Evolutionary conservation across 2,797 vertebrate species (phyloP), one percentile per base, ranked within the genome.

Genomic region (Ara ararauna): DNA sequence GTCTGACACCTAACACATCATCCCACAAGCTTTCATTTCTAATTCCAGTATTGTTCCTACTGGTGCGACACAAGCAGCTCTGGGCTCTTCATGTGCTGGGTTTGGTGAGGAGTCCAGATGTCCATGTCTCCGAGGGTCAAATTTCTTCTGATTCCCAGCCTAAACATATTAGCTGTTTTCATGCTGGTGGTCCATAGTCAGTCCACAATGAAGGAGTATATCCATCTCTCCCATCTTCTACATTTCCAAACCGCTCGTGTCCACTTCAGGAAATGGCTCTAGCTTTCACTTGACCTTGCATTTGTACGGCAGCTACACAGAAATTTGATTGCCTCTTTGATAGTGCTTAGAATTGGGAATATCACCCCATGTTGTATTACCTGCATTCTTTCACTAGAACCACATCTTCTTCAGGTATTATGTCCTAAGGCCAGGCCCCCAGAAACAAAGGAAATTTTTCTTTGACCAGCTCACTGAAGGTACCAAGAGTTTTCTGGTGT

Each of bases 1-100:
- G 92, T 60, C 64, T 4, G 6, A 93, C 90, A 95, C 73, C 86
- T 74, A 91, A 40, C 60, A 78, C 66, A 78, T 81, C 92, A 94
- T 93, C 76, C 86, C 60, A 48, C 71, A 87, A 60, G 62, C 47
- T 94, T 90, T 94, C 27, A 0, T 95, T 95, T 82, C 90, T 90
- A 51, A 6, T 79, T 64, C 66, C 27, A 47, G 42, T 38, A 30
- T 22, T 4, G 11, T 82, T 66, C 64, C 77, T 75, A 64, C 21
- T 0, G 0, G 42, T 2, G 3, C 1, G 19, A 66, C 62, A 53
- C 24, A 62, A 62, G 70, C 10, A 79, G 30, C 81, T 82, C 79
- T 17, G 20, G 18, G 30, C 27, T 48, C 44, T 60, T 73, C 10
- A 0, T 47, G 50, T 9, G 42, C 66, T 40, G 38, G 53, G 7